These are phyloP conservation scores for Acanthurus tractus DNA, from an alignment of 2,797 vertebrate species.

Conservation along the genomic window DNA sequence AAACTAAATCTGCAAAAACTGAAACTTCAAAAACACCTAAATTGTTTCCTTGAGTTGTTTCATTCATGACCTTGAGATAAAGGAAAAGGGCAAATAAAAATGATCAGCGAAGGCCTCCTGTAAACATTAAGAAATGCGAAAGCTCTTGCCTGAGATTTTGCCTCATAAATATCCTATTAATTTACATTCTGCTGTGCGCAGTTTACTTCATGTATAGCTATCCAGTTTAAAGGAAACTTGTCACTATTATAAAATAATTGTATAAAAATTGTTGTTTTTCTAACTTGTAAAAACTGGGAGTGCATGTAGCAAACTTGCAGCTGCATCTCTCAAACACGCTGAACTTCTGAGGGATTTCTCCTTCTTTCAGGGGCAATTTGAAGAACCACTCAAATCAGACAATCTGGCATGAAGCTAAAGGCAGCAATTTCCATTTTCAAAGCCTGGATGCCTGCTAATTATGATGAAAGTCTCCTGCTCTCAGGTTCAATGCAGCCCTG, in stretches of 20 bases:
- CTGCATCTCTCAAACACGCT: constrained; percentile 1
- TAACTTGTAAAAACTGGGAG: background rate
- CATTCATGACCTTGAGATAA: constrained; percentile 2
- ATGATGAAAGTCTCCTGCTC: constrained; percentile 49
- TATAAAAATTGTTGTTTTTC: background rate
- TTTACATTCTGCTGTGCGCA: background rate
- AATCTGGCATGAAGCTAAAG: constrained; percentile 51
- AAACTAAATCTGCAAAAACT: constrained; percentile 21
- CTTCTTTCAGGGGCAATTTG: constrained; percentile 30
- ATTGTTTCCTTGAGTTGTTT: constrained; percentile 17
- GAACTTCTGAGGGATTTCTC: constrained; percentile 19
- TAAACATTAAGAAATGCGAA: background rate
- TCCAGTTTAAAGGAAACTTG: background rate
- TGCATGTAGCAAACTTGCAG: background rate
- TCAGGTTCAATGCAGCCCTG: constrained; percentile 47
- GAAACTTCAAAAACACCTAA: background rate
- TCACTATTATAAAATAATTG: background rate
- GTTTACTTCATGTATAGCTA: background rate
- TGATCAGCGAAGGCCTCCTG: too few relatives aligned
- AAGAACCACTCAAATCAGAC: constrained; percentile 47
- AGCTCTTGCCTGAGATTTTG: background rate
- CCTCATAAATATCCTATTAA: background rate
- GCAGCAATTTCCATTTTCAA: constrained; percentile 61
- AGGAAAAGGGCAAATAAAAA: background rate
- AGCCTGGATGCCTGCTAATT: constrained; percentile 60